Conservation (phyloP, 2,888 invertebrate species). For the Phymatocera aterrima region DNA sequence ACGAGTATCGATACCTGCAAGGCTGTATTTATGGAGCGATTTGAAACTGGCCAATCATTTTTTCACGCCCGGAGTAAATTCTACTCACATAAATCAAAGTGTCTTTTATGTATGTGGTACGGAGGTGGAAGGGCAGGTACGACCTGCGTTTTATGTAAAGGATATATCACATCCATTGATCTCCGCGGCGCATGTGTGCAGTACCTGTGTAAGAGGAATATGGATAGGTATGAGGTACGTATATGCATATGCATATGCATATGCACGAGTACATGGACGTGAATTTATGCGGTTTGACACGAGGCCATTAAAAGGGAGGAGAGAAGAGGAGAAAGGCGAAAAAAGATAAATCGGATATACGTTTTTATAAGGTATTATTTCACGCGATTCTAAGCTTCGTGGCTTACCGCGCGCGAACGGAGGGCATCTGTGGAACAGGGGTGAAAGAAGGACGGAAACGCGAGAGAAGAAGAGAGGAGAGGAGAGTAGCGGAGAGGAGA, state of each 20-base stretch:
- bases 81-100: background rate
- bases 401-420: background rate
- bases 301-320: background rate
- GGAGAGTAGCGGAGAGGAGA: background rate
- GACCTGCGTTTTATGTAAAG: no score
- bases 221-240: no score
- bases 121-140: no score
- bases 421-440: no score
- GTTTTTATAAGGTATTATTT: background rate
- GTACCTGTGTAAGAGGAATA: no score
- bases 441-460: background rate
- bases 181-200: no score
- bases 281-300: background rate
- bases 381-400: background rate
- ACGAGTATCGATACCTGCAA: background rate
- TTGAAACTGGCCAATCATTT: constrained; percentile 57
- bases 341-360: background rate
- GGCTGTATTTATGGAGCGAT: constrained; percentile 58
- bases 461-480: background rate
- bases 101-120: background rate
- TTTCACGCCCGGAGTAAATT: constrained; percentile 39
- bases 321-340: background rate
- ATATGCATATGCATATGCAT: no score
- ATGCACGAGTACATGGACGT: no score
- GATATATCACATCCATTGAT: no score